Conservation (phyloP, 2,797 vertebrate species). For the Sorex maritimensis region DNA sequence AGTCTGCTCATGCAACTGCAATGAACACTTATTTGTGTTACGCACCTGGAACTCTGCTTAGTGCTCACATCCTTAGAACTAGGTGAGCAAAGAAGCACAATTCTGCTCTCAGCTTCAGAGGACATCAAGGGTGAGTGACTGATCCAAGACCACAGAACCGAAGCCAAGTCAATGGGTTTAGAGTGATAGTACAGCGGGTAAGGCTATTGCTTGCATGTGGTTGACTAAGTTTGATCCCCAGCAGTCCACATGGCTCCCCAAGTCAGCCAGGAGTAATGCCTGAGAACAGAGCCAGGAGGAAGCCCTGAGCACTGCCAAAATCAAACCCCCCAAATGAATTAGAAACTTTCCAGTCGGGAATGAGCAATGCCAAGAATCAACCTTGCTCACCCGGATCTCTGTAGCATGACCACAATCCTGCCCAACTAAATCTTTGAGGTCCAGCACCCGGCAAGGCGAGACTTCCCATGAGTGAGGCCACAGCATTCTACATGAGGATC, state of each 20-base stretch:
- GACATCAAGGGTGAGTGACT: not conserved
- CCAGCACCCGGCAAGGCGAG: not conserved
- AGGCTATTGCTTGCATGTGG: no score
- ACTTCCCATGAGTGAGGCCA: not conserved
- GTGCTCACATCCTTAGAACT: constrained; percentile 27
- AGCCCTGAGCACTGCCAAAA: no score
- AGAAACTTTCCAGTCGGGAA: constrained; percentile 28
- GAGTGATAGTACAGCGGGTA: no score
- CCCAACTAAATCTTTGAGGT: not conserved
- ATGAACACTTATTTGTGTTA: constrained; percentile 18
- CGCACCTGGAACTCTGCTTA: constrained; percentile 3
- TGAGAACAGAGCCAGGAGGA: no score
- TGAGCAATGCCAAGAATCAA: not conserved
- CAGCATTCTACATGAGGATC: not conserved
- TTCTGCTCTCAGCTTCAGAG: not conserved
- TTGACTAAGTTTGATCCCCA: no score
- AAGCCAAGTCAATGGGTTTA: not conserved
- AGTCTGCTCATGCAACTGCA: not conserved
- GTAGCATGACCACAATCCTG: not conserved
- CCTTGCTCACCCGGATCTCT: not conserved
- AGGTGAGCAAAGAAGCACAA: not conserved
- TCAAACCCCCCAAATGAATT: no score
- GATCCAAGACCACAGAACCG: not conserved
- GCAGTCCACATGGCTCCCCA: no score
- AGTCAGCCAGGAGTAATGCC: no score